phyloP scores from a whole-genome alignment of 2,888 invertebrate genomes.

The Uropetala carovei region DNA sequence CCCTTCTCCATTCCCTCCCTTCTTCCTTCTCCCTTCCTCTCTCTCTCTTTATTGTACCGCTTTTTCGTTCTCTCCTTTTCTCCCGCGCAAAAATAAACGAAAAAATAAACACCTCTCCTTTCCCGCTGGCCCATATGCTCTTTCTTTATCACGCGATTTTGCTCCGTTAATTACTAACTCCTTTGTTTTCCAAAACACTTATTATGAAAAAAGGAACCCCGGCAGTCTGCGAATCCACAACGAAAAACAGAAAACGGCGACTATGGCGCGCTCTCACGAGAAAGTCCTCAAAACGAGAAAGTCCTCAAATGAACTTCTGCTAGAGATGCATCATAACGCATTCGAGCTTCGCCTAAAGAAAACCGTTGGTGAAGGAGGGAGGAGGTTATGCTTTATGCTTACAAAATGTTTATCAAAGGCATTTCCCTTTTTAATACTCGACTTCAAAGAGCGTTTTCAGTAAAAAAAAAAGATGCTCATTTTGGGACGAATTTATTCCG shows the following conservation, averaged over 20 bases:
- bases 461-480: neutral
- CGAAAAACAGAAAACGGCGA: neutral
- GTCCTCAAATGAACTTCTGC: neutral
- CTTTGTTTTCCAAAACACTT: neutral
- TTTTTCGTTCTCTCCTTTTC: too few relatives aligned
- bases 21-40: neutral
- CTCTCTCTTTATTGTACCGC: neutral
- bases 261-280: neutral
- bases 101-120: neutral
- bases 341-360: neutral
- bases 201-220: neutral
- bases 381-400: neutral
- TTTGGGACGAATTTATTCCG: neutral
- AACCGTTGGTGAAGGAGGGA: neutral
- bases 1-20: neutral
- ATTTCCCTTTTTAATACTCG: neutral
- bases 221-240: too few relatives aligned
- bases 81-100: neutral
- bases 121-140: neutral
- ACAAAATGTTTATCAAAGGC: neutral
- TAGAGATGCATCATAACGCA: neutral
- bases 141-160: neutral
- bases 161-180: constrained; percentile 12
- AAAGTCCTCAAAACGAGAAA: constrained; percentile 11
- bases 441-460: too few relatives aligned